phyloP scores from a whole-genome alignment of 2,797 vertebrate species.

The Poliocrania exsul region DNA sequence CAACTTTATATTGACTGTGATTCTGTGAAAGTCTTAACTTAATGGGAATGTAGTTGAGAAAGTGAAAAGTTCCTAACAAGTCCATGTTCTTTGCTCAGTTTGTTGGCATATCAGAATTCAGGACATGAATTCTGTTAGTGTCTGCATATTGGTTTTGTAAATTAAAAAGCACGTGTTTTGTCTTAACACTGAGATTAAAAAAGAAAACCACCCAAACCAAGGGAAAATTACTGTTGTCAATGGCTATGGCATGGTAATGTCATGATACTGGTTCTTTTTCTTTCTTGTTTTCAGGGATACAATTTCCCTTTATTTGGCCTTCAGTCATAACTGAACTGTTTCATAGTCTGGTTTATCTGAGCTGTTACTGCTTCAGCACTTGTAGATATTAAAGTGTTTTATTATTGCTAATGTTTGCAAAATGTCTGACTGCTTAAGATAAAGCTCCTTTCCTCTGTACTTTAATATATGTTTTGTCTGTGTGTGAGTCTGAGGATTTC shows the following conservation, averaged over 20 bases:
- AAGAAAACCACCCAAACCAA: background rate
- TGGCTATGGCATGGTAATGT: background rate
- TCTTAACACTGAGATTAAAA: background rate
- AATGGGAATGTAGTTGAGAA: background rate
- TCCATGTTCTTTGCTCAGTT: background rate
- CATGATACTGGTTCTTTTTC: background rate
- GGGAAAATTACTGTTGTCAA: background rate
- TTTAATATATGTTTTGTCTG: background rate
- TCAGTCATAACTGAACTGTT: background rate
- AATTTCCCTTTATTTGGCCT: background rate
- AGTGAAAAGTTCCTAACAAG: background rate
- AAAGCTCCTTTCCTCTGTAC: background rate
- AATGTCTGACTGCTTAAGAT: background rate
- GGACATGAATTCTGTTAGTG: background rate
- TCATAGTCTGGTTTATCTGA: background rate
- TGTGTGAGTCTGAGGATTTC: background rate
- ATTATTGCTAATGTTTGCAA: background rate
- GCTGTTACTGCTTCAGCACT: background rate
- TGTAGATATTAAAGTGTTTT: constrained; percentile 10
- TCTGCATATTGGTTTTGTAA: background rate
- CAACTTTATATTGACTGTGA: background rate
- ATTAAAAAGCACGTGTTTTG: background rate
- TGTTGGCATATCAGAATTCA: background rate
- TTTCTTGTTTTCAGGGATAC: background rate
- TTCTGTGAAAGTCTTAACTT: background rate